Evolutionary conservation across 1,140 invertebrate species (phyloP).

Genomic region (Diorhabda carinulata): DNA sequence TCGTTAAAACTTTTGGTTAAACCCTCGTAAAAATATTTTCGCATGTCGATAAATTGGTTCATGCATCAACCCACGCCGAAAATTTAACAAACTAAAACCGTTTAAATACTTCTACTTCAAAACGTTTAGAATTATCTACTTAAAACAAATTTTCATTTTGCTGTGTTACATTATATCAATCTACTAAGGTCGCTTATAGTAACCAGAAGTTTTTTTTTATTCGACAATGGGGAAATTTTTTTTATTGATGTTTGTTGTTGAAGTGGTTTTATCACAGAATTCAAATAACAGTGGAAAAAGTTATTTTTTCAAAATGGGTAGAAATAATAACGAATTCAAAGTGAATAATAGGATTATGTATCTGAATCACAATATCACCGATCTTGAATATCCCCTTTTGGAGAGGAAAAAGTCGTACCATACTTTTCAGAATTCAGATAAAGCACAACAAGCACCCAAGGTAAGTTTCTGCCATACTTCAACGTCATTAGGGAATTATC

Average conservation of each 20-base stretch:
- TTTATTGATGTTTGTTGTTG: not conserved
- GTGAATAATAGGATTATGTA: slow-evolving; percentile 26
- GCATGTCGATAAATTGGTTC: no score
- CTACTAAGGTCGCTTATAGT: not conserved
- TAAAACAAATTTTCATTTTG: not conserved
- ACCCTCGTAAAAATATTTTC: no score
- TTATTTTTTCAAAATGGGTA: slow-evolving; percentile 28
- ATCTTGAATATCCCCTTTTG: slow-evolving; percentile 17
- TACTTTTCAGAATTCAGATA: slow-evolving; percentile 12
- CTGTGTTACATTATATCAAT: not conserved
- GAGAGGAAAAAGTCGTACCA: slow-evolving; percentile 11
- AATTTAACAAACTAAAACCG: no score
- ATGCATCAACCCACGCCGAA: no score
- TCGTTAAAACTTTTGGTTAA: no score
- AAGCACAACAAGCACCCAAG: not conserved
- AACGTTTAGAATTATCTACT: not conserved
- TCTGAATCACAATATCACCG: slow-evolving; percentile 29
- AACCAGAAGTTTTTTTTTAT: not conserved
- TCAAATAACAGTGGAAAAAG: slow-evolving; percentile 22
- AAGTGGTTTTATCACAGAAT: not conserved
- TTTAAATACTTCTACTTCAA: no score
- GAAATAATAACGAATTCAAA: slow-evolving; percentile 26
- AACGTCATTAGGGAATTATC: not conserved
- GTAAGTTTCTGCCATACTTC: not conserved
- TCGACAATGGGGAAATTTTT: not conserved